Evolutionary conservation across 2,888 invertebrate species (phyloP), one percentile per base, ranked within the genome.

Genomic region (Apamea anceps): DNA sequence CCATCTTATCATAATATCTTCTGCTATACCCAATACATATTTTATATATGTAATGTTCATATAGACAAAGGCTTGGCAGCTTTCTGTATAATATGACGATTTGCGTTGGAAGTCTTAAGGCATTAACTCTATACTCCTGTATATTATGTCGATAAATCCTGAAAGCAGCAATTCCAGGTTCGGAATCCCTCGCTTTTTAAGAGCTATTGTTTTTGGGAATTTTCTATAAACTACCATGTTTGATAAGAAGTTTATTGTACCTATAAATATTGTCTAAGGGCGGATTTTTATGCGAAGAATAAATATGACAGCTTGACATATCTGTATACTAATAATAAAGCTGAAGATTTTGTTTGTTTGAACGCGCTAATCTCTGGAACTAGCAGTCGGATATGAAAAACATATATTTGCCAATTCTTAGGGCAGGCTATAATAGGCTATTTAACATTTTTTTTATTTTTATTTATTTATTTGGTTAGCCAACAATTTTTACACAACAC

Each of bases 61-160:
- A 89, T 87, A 91, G 87, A 80, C 90, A 85, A 87, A 85, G 90
- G 66, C 86, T 86, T 85, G 85, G 88, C 80, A 92, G 91, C 90
- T 89, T 88, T 83, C 85, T 89, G 95, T 94, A 95, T 95, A 95
- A 95, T 94, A 94, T 91, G 86, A 91, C 94, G 93, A 94, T 95
- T 94, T 94, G 91, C 93, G 83, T 85, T 86, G 82, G 89, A 86
- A 91, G 86, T 89, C 86, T 81, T 90, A 88, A 89, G 88, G 91
- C 90, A 94, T 95, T 94, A 94, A 92, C 93, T 92, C 92, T 89
- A 88, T 87, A 91, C 87, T 92, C 90, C 91, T 92, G 93, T 94
- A 94, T 95, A 94, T 94, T 94, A 93, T 93, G 84, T 80, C 89
- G 86, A 94, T 95, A 94, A 94, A 94, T 95, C 93, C 90, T 70